phyloP scores from a whole-genome alignment of 53 echinoderm and acorn worm genomes.

The Pentamera pediparva region DNA sequence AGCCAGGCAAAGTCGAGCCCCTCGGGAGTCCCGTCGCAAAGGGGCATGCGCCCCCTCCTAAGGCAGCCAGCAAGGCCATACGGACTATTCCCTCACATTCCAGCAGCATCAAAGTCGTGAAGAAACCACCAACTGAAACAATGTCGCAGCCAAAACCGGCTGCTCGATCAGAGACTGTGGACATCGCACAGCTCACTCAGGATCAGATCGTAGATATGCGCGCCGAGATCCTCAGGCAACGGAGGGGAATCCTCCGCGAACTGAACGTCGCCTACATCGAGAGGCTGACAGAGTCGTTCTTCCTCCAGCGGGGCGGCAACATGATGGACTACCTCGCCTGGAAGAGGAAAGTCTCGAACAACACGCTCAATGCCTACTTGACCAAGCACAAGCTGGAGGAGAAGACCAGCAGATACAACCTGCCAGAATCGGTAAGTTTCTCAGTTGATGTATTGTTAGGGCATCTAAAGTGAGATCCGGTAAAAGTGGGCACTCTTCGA shows the following conservation, averaged over 20 bases:
- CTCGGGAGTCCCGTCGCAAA: conserved; percentile 19
- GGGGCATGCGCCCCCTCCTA: conserved; percentile 19
- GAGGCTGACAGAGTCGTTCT: conserved; percentile 83
- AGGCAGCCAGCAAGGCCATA: conserved; percentile 58
- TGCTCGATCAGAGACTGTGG: no score
- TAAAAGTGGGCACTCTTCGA: no score
- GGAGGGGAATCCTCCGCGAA: conserved; percentile 59
- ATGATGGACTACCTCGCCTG: conserved; percentile 97
- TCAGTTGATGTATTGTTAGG: no score
- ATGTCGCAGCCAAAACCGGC: conserved; percentile 45
- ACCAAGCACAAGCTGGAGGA: conserved; percentile 73
- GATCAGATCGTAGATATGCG: conserved; percentile 77
- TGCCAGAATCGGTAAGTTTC: conserved; percentile 3
- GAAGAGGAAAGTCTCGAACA: conserved; percentile 78
- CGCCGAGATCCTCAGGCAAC: conserved; percentile 67
- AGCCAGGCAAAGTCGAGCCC: neutral
- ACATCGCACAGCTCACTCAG: conserved; percentile 56
- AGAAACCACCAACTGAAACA: conserved; percentile 57
- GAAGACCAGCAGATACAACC: conserved; percentile 7
- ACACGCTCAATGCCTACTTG: conserved; percentile 56
- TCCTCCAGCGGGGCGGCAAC: conserved; percentile 84
- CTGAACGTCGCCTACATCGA: conserved; percentile 77
- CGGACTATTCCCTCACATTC: conserved; percentile 91
- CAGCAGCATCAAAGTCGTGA: conserved; percentile 65
- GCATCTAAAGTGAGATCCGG: no score